phyloP scores from a whole-genome alignment of 53 echinoderm and acorn worm species.

The Henricia sp. region DNA sequence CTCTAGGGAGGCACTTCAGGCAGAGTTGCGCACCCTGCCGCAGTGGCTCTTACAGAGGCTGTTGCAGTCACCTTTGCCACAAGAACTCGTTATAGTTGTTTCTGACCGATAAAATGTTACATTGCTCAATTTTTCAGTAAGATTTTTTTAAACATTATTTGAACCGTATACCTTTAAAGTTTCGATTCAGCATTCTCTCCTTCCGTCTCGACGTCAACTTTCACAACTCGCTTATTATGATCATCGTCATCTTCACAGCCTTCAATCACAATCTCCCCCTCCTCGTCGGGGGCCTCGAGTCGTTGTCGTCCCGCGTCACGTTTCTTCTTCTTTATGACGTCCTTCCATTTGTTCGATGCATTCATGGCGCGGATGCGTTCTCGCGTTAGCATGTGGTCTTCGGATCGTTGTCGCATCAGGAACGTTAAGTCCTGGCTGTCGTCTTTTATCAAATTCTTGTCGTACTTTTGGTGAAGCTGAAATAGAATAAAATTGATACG shows the following conservation, averaged over 20 bases:
- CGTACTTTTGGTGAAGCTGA: conserved; percentile 49
- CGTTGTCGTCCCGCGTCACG: background rate
- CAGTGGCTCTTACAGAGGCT: no score
- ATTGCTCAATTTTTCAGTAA: no score
- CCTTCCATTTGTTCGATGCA: conserved; percentile 16
- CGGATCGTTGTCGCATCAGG: conserved; percentile 39
- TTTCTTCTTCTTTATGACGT: background rate
- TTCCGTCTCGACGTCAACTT: conserved; percentile 6
- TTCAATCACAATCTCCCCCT: background rate
- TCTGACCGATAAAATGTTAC: no score
- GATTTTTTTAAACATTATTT: no score
- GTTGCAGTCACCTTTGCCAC: no score
- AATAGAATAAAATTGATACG: no score
- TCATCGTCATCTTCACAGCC: background rate
- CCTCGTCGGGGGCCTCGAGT: background rate
- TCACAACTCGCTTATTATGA: background rate
- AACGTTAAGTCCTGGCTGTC: conserved; percentile 45
- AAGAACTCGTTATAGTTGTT: no score
- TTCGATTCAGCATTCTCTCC: background rate
- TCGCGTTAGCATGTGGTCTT: conserved; percentile 19
- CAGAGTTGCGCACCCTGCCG: no score
- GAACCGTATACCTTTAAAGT: background rate
- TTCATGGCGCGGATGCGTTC: conserved; percentile 19
- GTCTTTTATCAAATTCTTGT: conserved; percentile 49
- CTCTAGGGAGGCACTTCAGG: no score